Evolutionary conservation across 1,140 invertebrate genomes (phyloP).

Genomic region (Ylistrum balloti): DNA sequence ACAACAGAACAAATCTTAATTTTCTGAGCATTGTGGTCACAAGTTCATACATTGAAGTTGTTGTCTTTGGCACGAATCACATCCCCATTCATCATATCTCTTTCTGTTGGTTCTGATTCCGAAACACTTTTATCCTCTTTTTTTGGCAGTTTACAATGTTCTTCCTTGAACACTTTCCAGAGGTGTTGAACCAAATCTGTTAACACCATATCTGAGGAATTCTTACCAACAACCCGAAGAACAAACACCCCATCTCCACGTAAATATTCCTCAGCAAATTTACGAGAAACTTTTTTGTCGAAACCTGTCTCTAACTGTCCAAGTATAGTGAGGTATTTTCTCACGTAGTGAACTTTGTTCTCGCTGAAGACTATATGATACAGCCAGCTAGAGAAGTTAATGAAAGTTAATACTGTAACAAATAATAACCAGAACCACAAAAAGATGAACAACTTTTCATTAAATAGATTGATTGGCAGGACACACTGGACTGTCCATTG

Average conservation of each 20-base stretch:
- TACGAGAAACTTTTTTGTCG: slow-evolving; percentile 70
- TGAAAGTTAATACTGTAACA: slow-evolving; percentile 77
- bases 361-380: slow-evolving; percentile 63
- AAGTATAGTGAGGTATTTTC: slow-evolving; percentile 69
- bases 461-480: slow-evolving; percentile 84
- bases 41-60: background rate
- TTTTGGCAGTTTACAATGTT: slow-evolving; percentile 51
- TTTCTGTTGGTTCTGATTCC: background rate
- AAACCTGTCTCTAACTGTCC: slow-evolving; percentile 59
- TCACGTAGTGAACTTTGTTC: slow-evolving; percentile 73
- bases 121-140: background rate
- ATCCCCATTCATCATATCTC: background rate
- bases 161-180: slow-evolving; percentile 69
- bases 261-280: slow-evolving; percentile 77
- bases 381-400: slow-evolving; percentile 72
- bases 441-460: slow-evolving; percentile 84
- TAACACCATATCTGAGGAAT: slow-evolving; percentile 75
- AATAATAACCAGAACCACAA: slow-evolving; percentile 84
- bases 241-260: slow-evolving; percentile 80
- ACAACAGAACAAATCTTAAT: background rate
- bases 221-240: slow-evolving; percentile 76
- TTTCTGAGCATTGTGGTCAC: background rate
- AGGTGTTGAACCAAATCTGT: slow-evolving; percentile 76
- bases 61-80: background rate
- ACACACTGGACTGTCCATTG: slow-evolving; percentile 82